phyloP scores from a whole-genome alignment of 2,113 vertebrate species.

The Cettia cetti region DNA sequence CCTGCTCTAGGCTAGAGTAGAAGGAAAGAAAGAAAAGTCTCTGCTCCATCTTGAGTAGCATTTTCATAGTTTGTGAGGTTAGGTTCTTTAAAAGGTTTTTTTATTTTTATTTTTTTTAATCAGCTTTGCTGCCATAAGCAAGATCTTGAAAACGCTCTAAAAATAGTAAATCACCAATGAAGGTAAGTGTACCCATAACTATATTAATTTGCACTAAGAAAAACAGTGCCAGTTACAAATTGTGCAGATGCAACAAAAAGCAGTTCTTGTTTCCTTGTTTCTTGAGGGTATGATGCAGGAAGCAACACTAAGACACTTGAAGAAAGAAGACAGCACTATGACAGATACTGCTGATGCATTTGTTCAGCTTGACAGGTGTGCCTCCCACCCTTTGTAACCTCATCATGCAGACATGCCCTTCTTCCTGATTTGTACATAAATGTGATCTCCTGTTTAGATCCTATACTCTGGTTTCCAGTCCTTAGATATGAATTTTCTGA shows the following conservation, averaged over 20 bases:
- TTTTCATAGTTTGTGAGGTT: background rate
- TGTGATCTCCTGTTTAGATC: background rate
- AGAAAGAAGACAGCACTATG: background rate
- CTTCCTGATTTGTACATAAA: background rate
- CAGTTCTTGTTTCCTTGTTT: background rate
- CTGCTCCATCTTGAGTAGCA: background rate
- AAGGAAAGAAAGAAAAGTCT: background rate
- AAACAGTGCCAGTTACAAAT: background rate
- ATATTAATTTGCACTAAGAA: background rate
- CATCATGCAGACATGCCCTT: background rate
- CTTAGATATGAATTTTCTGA: background rate
- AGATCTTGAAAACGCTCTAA: background rate
- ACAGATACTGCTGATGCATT: background rate
- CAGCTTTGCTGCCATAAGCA: background rate
- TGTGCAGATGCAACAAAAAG: background rate
- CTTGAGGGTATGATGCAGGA: fast-evolving
- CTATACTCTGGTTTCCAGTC: background rate
- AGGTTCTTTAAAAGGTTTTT: background rate
- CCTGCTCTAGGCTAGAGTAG: background rate
- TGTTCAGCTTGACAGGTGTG: background rate
- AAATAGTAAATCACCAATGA: background rate
- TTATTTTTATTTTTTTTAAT: background rate
- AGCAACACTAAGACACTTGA: background rate
- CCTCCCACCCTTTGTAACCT: background rate
- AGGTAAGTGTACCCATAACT: background rate